phyloP scores from a whole-genome alignment of 2,888 invertebrate species.

The Callinectes sapidus region DNA sequence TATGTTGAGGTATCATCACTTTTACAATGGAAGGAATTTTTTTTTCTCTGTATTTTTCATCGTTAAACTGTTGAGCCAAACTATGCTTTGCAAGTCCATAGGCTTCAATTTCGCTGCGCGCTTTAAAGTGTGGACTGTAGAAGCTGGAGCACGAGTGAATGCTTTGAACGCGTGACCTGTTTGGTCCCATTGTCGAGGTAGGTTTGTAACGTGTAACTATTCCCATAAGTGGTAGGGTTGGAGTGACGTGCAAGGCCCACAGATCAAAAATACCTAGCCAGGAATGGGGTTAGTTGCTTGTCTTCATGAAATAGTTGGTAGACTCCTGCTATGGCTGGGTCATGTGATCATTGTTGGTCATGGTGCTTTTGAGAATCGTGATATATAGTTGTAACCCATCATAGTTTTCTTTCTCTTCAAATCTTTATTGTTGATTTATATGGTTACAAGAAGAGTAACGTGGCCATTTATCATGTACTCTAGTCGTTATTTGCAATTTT shows the following conservation, averaged over 20 bases:
- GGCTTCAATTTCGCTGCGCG: neutral
- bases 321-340: neutral
- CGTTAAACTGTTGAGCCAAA: neutral
- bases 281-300: neutral
- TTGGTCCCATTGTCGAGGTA: neutral
- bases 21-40: neutral
- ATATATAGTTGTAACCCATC: neutral
- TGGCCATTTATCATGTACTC: neutral
- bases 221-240: neutral
- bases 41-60: neutral
- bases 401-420: neutral
- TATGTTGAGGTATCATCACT: neutral
- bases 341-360: neutral
- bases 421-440: neutral
- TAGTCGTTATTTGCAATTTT: constrained; percentile 3
- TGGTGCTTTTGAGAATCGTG: neutral
- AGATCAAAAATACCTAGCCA: neutral
- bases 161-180: neutral
- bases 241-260: neutral
- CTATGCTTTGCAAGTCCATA: neutral
- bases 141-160: neutral
- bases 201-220: neutral
- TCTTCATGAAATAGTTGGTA: neutral
- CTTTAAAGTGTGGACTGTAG: too few relatives aligned
- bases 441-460: neutral